Conservation (phyloP, 2,888 invertebrate species). For the Clistopyga incitator region DNA sequence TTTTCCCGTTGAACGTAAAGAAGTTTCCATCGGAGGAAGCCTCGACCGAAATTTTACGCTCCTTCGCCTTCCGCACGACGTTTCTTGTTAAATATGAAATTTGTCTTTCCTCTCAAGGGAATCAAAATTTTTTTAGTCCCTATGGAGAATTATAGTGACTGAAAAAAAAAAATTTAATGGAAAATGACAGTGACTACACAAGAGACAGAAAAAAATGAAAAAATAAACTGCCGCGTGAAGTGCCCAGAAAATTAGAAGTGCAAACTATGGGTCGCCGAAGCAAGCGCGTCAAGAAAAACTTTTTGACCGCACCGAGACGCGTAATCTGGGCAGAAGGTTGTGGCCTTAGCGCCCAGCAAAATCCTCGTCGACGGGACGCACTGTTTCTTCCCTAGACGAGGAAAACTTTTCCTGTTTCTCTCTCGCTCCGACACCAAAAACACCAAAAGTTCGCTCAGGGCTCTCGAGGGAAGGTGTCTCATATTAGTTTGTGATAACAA, state of each 20-base stretch:
- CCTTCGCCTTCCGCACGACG: constrained; percentile 16
- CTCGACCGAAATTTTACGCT: constrained; percentile 15
- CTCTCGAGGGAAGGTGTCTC: not conserved
- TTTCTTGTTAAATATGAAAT: constrained; percentile 41
- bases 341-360: not conserved
- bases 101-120: not conserved
- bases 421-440: not conserved
- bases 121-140: constrained; percentile 1
- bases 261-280: constrained; percentile 1
- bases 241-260: constrained; percentile 3
- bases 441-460: constrained; percentile 13
- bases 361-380: constrained; percentile 3
- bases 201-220: not conserved
- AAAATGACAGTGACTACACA: not conserved
- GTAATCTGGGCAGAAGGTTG: constrained; percentile 10
- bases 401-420: not conserved
- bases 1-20: constrained; percentile 1
- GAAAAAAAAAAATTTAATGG: not conserved
- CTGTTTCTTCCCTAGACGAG: not conserved
- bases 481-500: constrained; percentile 10
- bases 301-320: not conserved
- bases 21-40: constrained; percentile 1
- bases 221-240: not conserved
- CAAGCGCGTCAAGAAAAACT: not conserved
- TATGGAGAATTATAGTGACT: not conserved